These are phyloP conservation scores for Oryctes rhinoceros DNA, from an alignment of 1,140 invertebrate genomes.

Conservation along the genomic window DNA sequence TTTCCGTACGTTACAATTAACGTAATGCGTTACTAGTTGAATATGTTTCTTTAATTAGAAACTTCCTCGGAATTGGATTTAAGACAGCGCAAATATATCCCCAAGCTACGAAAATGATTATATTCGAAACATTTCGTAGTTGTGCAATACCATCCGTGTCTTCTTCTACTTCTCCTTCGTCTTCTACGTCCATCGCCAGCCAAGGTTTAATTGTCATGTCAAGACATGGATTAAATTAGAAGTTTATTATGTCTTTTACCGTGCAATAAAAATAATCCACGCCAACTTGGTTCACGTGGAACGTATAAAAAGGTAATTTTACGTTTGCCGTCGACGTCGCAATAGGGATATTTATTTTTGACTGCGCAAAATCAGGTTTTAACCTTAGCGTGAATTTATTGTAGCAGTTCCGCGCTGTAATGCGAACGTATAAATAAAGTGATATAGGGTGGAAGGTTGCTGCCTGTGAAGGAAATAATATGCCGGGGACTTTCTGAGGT, in stretches of 20 bases:
- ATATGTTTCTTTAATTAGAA: no score
- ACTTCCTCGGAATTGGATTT: no score
- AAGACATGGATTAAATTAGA: constrained; percentile 4
- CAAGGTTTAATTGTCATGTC: constrained; percentile 10
- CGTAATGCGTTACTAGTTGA: no score
- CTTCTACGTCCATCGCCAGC: neutral
- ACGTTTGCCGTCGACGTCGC: constrained; percentile 31
- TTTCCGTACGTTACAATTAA: no score
- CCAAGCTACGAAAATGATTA: no score
- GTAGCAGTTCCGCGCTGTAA: constrained; percentile 32
- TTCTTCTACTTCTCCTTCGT: neutral
- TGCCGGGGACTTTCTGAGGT: constrained; percentile 30
- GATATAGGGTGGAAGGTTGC: constrained; percentile 11
- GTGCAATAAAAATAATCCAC: constrained; percentile 32
- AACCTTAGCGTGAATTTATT: constrained; percentile 36
- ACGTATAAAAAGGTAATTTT: constrained; percentile 37
- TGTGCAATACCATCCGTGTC: no score
- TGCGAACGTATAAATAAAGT: constrained; percentile 36
- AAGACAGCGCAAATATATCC: no score
- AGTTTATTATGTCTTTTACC: constrained; percentile 26
- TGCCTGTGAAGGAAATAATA: constrained; percentile 3
- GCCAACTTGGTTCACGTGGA: constrained; percentile 35
- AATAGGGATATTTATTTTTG: constrained; percentile 37
- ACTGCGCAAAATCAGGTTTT: constrained; percentile 30
- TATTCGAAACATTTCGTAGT: no score